Evolutionary conservation across 30 jellyfish, hydroid and myxozoan species (phyloP).

Genomic region (Chrysaora quinquecirrha): DNA sequence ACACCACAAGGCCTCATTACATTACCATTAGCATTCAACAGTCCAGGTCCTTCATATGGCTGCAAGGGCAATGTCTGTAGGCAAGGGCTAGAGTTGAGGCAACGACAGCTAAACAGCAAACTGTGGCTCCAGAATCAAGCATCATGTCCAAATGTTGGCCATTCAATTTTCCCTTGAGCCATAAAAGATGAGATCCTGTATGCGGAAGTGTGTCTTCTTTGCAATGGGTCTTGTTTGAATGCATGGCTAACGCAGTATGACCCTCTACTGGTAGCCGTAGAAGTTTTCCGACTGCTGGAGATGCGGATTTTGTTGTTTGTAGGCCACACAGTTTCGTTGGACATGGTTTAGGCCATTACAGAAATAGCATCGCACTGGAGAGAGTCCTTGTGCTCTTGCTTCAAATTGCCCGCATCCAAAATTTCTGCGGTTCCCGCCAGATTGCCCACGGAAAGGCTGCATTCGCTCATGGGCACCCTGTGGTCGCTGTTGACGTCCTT

Average conservation of each 20-base stretch:
- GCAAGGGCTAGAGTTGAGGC: slow-evolving; percentile 19
- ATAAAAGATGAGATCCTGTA: not conserved
- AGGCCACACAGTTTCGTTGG: slow-evolving; percentile 11
- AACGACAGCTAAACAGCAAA: slow-evolving; percentile 17
- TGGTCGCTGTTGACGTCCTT: not conserved
- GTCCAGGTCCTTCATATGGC: slow-evolving; percentile 39
- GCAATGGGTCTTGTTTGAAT: not conserved
- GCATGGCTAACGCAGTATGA: slow-evolving; percentile 20
- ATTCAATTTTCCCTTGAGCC: not conserved
- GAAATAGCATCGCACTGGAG: slow-evolving; percentile 6
- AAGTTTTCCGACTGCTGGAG: slow-evolving; percentile 30
- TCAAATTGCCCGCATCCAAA: not conserved
- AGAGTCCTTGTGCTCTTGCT: not conserved
- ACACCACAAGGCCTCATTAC: slow-evolving; percentile 41
- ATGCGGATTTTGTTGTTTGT: not conserved
- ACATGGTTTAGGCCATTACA: slow-evolving; percentile 18
- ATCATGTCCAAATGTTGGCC: slow-evolving; percentile 27
- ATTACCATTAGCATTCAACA: slow-evolving; percentile 31
- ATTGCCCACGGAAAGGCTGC: not conserved
- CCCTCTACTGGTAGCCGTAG: slow-evolving; percentile 53
- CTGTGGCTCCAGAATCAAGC: slow-evolving; percentile 25
- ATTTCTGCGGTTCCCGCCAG: not conserved
- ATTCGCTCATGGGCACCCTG: slow-evolving; percentile 1
- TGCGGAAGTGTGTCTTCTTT: not conserved
- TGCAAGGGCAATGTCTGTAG: not conserved